Base-by-base conservation (phyloP, 2,888 invertebrate species). In the Tetanocera ferruginea region DNA sequence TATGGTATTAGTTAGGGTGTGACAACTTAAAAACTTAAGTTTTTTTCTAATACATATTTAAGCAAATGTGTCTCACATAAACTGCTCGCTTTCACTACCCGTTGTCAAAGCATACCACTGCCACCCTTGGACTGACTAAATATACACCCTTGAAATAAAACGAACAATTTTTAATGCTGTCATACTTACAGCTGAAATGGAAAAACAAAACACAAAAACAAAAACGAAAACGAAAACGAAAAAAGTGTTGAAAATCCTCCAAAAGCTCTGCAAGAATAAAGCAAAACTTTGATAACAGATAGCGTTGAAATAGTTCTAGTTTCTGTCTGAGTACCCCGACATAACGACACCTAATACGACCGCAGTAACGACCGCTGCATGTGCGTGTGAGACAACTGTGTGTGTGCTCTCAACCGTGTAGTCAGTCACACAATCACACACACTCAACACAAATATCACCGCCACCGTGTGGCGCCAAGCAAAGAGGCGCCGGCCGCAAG, bases 381-480 rank as follows among this genome's bases (percentile, higher is more conserved):
- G 9, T 60, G 28, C 25, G 11, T 14, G 25, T 28, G 23, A 5
- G 23, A 28, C n/a, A n/a, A n/a, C n/a, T n/a, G 28, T 60, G 23
- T 57, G 8, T 60, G 60, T 60, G 60, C 60, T 25, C 28, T 60
- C 28, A 60, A 28, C 60, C 60, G 60, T 28, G 60, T 60, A 60
- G 60, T 60, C 60, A 60, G 60, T 60, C 60, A 23, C 60, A 62
- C 60, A 34, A 5, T n/a, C 1, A 11, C 60, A 34, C n/a, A 23
- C 1, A 11, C 11, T 11, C 11, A 43, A 14, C 43, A 31, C 37
- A 9, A 34, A 23, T 51, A 34, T 52, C 57, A 55, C 9, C 17
- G 23, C 25, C 80, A 73, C 79, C 77, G 78, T 78, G 78, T 82
- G 82, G 82, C 82, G 82, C 82, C 82, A 82, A 82, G 78, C 79